phyloP scores from a whole-genome alignment of 1,140 invertebrate species.

The Philotrypesis tridentata region DNA sequence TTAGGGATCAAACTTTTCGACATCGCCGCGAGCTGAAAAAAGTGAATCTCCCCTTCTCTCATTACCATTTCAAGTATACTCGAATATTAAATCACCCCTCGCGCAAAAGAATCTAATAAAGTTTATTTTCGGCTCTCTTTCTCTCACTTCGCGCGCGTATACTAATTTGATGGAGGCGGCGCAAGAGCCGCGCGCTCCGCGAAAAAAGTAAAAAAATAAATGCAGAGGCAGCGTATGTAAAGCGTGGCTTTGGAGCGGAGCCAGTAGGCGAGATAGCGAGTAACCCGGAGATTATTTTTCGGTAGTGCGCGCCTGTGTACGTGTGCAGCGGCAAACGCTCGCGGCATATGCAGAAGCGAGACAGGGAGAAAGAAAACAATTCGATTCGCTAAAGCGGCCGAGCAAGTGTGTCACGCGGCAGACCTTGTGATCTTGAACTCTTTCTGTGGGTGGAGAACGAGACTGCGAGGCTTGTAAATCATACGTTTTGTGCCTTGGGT shows the following conservation, averaged over 20 bases:
- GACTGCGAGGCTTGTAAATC: conserved; percentile 9
- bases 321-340: too few relatives aligned
- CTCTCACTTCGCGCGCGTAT: conserved; percentile 22
- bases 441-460: background rate
- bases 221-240: conserved; percentile 24
- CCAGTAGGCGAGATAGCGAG: conserved; percentile 4
- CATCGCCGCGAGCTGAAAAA: conserved; percentile 2
- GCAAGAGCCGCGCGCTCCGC: background rate
- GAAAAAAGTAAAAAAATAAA: background rate
- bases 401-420: conserved; percentile 5
- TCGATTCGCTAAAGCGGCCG: background rate
- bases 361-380: conserved; percentile 12
- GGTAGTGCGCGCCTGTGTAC: too few relatives aligned
- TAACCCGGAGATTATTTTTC: background rate
- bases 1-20: conserved; percentile 38
- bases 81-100: conserved; percentile 57
- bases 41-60: conserved; percentile 31
- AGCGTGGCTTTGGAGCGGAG: background rate
- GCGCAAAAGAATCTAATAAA: conserved; percentile 53
- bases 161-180: conserved; percentile 51
- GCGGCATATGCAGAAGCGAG: background rate
- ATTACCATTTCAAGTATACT: conserved; percentile 62
- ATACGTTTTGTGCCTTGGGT: background rate
- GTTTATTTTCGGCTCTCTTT: conserved; percentile 54
- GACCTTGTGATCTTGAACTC: conserved; percentile 40